Conservation (phyloP, 2,113 vertebrate species). For the Solenodon paradoxus region DNA sequence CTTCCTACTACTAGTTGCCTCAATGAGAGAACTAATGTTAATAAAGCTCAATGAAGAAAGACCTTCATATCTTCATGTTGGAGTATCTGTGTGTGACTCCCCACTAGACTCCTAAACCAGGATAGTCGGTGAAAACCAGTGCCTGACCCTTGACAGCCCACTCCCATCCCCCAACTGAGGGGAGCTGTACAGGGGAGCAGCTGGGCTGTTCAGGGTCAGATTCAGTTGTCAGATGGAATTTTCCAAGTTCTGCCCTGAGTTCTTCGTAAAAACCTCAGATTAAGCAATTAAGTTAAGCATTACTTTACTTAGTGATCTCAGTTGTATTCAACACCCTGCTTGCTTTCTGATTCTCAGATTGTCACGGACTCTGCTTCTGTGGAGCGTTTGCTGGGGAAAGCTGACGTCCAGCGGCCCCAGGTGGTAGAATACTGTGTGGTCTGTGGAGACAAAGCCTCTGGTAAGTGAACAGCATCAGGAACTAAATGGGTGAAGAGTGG, state of each 20-base stretch:
- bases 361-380: conserved; percentile 97
- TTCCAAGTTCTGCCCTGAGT: not conserved
- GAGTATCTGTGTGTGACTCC: not conserved
- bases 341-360: conserved; percentile 85
- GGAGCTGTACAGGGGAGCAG: not conserved
- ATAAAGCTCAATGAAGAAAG: not conserved
- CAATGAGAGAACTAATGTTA: not conserved
- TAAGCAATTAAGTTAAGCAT: not conserved
- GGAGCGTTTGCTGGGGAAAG: conserved; percentile 93
- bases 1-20: not conserved
- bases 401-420: conserved; percentile 92
- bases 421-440: conserved; percentile 97
- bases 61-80: not conserved
- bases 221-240: not conserved
- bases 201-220: not conserved
- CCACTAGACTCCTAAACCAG: rapidly evolving
- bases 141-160: not conserved
- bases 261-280: not conserved
- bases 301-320: not conserved
- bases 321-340: not conserved
- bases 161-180: rapidly evolving
- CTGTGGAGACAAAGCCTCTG: conserved; percentile 99
- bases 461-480: conserved; percentile 78
- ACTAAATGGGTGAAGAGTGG: not conserved
- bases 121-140: not conserved